These are phyloP conservation scores for Cetonia aurata DNA, from an alignment of 2,888 invertebrate species.

Conservation along the genomic window DNA sequence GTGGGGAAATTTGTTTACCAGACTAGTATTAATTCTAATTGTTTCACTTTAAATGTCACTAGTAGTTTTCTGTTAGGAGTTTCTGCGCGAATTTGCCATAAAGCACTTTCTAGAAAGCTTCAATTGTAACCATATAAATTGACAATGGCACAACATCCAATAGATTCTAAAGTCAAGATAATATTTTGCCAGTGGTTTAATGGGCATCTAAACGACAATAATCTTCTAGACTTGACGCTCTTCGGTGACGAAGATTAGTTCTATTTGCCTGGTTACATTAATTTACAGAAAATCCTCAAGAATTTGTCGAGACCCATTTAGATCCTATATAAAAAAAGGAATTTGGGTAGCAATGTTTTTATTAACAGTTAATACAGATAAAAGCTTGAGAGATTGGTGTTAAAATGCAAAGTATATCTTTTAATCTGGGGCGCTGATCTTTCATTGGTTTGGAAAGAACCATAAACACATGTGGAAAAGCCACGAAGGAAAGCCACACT, in stretches of 20 bases:
- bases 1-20: neutral
- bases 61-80: neutral
- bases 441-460: no score
- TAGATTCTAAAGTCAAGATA: neutral
- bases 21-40: constrained; percentile 1
- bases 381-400: no score
- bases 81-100: neutral
- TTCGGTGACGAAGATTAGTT: constrained; percentile 1
- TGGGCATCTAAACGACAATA: neutral
- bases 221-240: neutral
- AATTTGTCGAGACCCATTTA: constrained; percentile 33
- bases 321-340: constrained; percentile 46
- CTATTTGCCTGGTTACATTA: constrained; percentile 4
- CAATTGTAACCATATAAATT: neutral
- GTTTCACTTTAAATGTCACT: neutral
- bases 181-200: constrained; percentile 6
- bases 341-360: constrained; percentile 45
- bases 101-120: neutral
- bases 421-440: no score
- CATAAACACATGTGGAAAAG: no score
- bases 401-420: no score
- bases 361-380: no score
- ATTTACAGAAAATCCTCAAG: constrained; percentile 43
- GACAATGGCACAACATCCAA: neutral
- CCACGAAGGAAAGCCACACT: no score